Evolutionary conservation across 2,113 vertebrate genomes (phyloP), one percentile per base, ranked within the genome.

Genomic region (Spermophilus dauricus): DNA sequence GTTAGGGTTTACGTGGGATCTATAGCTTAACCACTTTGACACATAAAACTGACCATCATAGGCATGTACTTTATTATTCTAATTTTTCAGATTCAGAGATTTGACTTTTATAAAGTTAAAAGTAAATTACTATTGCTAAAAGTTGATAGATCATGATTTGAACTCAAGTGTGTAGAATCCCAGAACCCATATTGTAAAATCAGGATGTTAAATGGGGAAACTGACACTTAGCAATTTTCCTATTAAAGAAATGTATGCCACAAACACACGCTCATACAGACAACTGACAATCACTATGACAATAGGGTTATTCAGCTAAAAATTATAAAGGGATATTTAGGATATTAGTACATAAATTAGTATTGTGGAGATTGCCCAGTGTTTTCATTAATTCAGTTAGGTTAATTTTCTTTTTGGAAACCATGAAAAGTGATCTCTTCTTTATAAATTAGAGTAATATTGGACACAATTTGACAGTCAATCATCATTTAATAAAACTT

Each of bases 401-500:
- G 1, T 51, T 80, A 73, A 56, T 89, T 97, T 95, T 95, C 89
- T 37, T 96, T 86, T 86, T 53, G n/a, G 34, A 96, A 87, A 45
- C 7, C 8, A 39, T 70, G 69, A 86, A 93, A 97, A 78, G 82
- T 80, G 5, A 93, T 97, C 61, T 97, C 4, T 91, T 89, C 61
- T 48, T 86, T 96, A 91, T 90, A 93, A 96, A 83, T 92, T 91
- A 92, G 61, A 95, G 37, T 85, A 78, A 83, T 96, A 12, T 91
- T 96, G 32, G 42, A 96, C 96, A 96, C 97, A 95, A 96, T 91
- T 95, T 95, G 53, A 76, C 75, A 94, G 70, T 76, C 70, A 97
- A 89, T 93, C 67, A 90, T 85, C 24, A 94, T 95, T 85, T 89
- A 94, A 89, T 91, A 86, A 94, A 97, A 97, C 51, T 75, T 34